Evolutionary conservation across 2,113 vertebrate species (phyloP).

Genomic region (Pseudolaguvia tuberculata): DNA sequence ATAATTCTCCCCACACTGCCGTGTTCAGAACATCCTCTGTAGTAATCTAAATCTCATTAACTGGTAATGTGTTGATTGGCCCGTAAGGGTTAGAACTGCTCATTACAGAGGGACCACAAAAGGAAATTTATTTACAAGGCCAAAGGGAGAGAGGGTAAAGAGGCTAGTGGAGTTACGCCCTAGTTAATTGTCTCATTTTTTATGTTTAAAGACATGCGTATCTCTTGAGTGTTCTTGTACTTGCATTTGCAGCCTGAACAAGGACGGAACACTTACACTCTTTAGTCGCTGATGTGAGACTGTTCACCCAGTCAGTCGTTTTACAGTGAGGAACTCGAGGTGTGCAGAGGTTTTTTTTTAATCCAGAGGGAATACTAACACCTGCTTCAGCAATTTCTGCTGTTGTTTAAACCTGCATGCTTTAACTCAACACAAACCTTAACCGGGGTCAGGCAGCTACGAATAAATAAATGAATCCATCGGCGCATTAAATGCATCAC

Average conservation of each 20-base stretch:
- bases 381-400: neutral
- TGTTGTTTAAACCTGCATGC: neutral
- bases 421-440: neutral
- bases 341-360: neutral
- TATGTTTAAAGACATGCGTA: constrained; percentile 50
- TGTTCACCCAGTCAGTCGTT: constrained; percentile 31
- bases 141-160: constrained; percentile 22
- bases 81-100: constrained; percentile 21
- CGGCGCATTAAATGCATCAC: neutral
- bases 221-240: constrained; percentile 47
- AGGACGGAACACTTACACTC: constrained; percentile 50
- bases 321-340: neutral
- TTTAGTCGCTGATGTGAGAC: constrained; percentile 39
- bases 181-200: constrained; percentile 54
- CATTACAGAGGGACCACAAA: constrained; percentile 11
- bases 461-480: neutral
- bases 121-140: constrained; percentile 27
- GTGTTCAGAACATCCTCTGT: constrained; percentile 3
- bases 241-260: constrained; percentile 39
- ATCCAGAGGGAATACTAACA: neutral
- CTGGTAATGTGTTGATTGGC: neutral
- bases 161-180: constrained; percentile 40
- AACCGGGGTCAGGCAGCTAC: neutral
- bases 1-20: neutral
- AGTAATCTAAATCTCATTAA: constrained; percentile 17